These are phyloP conservation scores for Trisateles emortualis DNA, from an alignment of 2,888 invertebrate species.

Conservation along the genomic window DNA sequence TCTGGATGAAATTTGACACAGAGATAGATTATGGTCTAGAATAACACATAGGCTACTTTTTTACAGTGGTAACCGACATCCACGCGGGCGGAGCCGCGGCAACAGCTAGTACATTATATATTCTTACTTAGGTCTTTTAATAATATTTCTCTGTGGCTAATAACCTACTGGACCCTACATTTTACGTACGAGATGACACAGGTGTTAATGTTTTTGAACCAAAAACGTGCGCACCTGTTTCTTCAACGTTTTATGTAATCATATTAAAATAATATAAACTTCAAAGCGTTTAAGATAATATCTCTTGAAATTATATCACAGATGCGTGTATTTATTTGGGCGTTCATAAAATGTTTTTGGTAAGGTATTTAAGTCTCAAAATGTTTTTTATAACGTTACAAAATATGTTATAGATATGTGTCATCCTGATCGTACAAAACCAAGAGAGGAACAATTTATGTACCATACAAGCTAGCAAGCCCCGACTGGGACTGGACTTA, in stretches of 20 bases:
- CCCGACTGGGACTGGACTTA: no score
- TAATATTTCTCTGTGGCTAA: neutral
- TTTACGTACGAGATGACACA: slow-evolving; percentile 21
- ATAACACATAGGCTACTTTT: no score
- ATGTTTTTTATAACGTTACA: no score
- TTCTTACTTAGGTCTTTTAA: neutral
- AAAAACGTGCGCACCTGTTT: slow-evolving; percentile 34
- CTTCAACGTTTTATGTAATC: slow-evolving; percentile 25
- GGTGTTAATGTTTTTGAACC: slow-evolving; percentile 30
- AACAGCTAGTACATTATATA: no score
- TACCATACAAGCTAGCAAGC: no score
- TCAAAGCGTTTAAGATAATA: slow-evolving; percentile 25
- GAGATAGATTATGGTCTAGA: no score
- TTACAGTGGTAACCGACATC: no score
- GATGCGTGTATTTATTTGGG: neutral
- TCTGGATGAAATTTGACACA: no score
- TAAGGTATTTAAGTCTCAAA: neutral
- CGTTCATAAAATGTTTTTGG: slow-evolving; percentile 1
- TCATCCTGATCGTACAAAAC: no score
- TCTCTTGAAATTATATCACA: slow-evolving; percentile 19
- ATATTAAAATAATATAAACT: slow-evolving; percentile 32
- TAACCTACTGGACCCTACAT: slow-evolving; percentile 18
- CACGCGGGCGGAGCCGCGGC: no score
- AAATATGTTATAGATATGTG: no score
- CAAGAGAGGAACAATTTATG: no score